Conservation (phyloP, 1,140 invertebrate genomes). For the Triops longicaudatus region DNA sequence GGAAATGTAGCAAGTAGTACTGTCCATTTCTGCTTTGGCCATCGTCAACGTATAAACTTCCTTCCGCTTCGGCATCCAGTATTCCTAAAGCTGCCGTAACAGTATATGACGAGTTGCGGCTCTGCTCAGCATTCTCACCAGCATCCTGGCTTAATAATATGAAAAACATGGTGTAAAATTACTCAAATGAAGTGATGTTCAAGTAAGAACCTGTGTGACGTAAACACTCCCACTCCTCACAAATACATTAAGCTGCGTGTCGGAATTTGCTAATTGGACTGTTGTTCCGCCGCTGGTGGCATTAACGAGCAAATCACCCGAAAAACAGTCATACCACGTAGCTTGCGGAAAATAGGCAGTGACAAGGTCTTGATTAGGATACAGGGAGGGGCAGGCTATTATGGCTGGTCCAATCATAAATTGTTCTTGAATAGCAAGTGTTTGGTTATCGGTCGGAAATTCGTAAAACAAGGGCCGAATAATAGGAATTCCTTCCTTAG, state of each 20-base stretch:
- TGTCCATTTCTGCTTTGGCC: not conserved
- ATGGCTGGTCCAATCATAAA: conserved; percentile 34
- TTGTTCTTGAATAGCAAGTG: conserved; percentile 31
- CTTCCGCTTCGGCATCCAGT: not conserved
- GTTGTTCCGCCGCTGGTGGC: not conserved
- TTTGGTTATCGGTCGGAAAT: conserved; percentile 32
- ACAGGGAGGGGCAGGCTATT: conserved; percentile 24
- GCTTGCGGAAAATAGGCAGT: conserved; percentile 22
- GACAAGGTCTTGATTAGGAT: not conserved
- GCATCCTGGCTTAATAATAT: not conserved
- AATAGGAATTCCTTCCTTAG: conserved; percentile 38
- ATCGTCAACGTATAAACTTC: conserved; percentile 26
- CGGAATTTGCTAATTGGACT: not conserved
- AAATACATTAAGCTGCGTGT: conserved; percentile 19
- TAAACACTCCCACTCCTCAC: conserved; percentile 16
- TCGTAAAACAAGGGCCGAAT: conserved; percentile 41
- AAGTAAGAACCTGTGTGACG: conserved; percentile 17
- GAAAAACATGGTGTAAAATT: not conserved
- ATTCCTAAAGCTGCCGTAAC: conserved; percentile 20
- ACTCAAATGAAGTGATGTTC: not conserved
- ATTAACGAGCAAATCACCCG: not conserved
- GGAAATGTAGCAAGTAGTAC: conserved; percentile 24
- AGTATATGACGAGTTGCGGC: conserved; percentile 8
- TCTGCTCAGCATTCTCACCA: conserved; percentile 16
- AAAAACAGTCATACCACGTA: conserved; percentile 24